Evolutionary conservation across 2,888 invertebrate species (phyloP), one percentile per base, ranked within the genome.

Genomic region (Eupithecia pulchellata): DNA sequence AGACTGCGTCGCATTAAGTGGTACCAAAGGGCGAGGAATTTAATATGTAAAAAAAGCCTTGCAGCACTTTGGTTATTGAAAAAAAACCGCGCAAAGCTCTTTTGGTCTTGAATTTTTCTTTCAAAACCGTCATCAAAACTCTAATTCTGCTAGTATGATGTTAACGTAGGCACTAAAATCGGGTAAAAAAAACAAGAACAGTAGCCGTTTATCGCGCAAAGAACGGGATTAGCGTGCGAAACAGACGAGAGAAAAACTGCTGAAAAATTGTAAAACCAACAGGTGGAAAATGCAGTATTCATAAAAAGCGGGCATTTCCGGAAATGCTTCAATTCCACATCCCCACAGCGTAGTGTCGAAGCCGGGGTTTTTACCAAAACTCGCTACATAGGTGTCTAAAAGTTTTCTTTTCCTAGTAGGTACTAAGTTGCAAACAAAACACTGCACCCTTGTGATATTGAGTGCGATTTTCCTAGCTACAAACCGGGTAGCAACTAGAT

Each of bases 201-300:
- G 34, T 61, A 60, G 64, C 69, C 27, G 55, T 66, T 68, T 66
- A 72, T 62, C 63, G 52, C 60, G 65, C 62, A 66, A 72, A 65
- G 63, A 65, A 55, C 55, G 11, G 69, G 72, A 69, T 72, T 63
- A 68, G 47, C 65, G 52, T 68, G 36, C 65, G 62, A 72, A 72
- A 72, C 63, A 69, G 63, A 69, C n/a, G 52, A n/a, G 20, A 60
- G 42, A 66, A 72, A 72, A 73, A 69, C 61, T 67, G 30, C 67
- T 42, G 61, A 69, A 73, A 65, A 69, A 65, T 65, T 69, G 67
- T 63, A 60, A 69, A 69, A 73, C 57, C 73, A 69, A 73, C 73
- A 73, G 73, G 73, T 73, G 69, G 67, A 69, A 73, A 67, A 67
- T 67, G 69, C 67, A 69, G 67, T 68, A 69, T 73, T 73, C 69